Percentiles rank a stretch among this genome's conserved stretches.
Conservation (phyloP, 92 coral and sea anemone species). For the Paramuricea clavata region DNA sequence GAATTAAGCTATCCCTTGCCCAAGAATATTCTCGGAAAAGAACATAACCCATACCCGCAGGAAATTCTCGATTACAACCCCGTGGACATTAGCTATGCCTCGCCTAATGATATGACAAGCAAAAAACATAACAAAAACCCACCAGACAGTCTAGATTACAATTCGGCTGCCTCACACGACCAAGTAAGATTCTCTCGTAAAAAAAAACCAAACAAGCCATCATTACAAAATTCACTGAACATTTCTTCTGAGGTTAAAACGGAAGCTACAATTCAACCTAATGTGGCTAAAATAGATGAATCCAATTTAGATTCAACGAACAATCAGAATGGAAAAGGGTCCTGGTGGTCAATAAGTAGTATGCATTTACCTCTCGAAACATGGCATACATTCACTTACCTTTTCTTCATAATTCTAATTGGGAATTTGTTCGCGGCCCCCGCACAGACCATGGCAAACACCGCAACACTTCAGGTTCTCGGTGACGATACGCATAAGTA, state of each 20-base stretch:
- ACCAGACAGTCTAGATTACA: neutral
- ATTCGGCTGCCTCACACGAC: neutral
- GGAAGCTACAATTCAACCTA: neutral
- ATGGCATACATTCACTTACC: constrained; percentile 34
- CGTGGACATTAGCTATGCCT: neutral
- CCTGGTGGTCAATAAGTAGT: constrained; percentile 6
- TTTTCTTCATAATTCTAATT: constrained; percentile 13
- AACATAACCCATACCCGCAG: neutral
- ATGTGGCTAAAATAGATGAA: neutral
- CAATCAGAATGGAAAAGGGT: neutral
- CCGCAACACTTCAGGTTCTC: constrained; percentile 29
- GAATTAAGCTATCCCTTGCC: neutral
- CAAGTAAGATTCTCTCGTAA: neutral
- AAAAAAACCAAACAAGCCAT: neutral
- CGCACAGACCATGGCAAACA: constrained; percentile 51
- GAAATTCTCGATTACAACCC: constrained; percentile 7
- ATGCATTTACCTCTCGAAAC: neutral
- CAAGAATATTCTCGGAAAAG: neutral
- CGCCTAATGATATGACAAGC: neutral
- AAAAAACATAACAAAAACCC: neutral
- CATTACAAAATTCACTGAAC: neutral
- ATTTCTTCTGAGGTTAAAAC: neutral
- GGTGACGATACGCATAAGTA: constrained; percentile 29
- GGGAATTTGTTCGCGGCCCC: constrained; percentile 45
- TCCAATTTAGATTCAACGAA: neutral